Conservation (phyloP, 2,113 vertebrate genomes). For the Chroicocephalus ridibundus region DNA sequence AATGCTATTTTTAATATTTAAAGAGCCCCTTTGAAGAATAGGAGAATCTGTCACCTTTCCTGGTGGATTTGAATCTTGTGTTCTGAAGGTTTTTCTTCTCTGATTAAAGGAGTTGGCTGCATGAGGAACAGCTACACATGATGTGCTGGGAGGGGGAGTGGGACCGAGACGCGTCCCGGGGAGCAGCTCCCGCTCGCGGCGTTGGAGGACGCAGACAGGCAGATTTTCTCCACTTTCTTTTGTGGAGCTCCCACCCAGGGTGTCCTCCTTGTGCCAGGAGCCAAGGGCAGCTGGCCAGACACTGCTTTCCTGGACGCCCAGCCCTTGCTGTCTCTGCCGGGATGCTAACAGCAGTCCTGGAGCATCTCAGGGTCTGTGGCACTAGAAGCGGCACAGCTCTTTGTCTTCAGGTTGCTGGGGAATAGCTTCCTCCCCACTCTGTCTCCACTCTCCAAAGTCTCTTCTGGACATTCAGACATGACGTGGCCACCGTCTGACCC, state of each 20-base stretch:
- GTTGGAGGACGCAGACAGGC: not conserved
- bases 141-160: not conserved
- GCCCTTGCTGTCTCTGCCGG: not conserved
- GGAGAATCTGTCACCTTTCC: slow-evolving; percentile 60
- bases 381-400: fast-evolving
- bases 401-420: not conserved
- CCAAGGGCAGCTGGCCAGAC: not conserved
- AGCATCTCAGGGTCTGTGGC: not conserved
- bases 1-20: slow-evolving; percentile 69
- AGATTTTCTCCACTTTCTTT: not conserved
- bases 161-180: not conserved
- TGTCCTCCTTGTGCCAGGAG: not conserved
- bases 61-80: slow-evolving; percentile 37
- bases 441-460: not conserved
- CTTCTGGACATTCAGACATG: not conserved
- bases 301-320: not conserved
- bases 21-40: slow-evolving; percentile 63
- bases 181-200: not conserved
- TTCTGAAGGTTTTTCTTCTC: slow-evolving; percentile 46
- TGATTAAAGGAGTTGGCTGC: slow-evolving; percentile 49
- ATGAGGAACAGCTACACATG: not conserved
- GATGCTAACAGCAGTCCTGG: not conserved
- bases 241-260: not conserved
- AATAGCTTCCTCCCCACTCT: not conserved
- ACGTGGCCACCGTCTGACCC: not conserved